phyloP scores from a whole-genome alignment of 2,888 invertebrate genomes.

The Phengaris alcon region DNA sequence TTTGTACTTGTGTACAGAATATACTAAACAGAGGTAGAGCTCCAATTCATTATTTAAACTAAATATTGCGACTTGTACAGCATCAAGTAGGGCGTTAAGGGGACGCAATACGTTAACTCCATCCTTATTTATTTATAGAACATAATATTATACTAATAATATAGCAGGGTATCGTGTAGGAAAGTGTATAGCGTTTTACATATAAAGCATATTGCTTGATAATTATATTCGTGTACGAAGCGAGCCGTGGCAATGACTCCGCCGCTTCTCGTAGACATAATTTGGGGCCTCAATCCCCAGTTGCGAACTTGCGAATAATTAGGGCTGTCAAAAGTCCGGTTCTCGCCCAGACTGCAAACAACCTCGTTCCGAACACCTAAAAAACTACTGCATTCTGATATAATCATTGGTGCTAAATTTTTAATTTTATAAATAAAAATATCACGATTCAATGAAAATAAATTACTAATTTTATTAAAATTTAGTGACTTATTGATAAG shows the following conservation, averaged over 20 bases:
- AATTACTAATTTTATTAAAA: background rate
- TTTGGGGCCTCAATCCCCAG: conserved; percentile 43
- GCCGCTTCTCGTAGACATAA: conserved; percentile 52
- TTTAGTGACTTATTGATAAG: background rate
- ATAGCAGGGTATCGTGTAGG: no score
- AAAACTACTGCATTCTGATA: background rate
- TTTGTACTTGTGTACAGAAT: no score
- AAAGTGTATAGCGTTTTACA: no score
- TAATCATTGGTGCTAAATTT: background rate
- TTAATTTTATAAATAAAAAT: background rate
- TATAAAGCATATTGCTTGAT: no score
- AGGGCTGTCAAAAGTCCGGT: conserved; percentile 17
- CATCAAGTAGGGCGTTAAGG: no score
- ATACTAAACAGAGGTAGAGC: no score
- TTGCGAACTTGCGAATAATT: conserved; percentile 31
- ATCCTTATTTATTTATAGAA: no score
- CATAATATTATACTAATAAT: no score
- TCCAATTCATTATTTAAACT: no score
- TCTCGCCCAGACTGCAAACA: conserved; percentile 1
- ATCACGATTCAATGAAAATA: background rate
- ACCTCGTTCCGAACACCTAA: background rate
- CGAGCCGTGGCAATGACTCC: conserved; percentile 62
- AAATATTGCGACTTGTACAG: no score
- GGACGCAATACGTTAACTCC: no score
- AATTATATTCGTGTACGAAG: no score